These are phyloP conservation scores for Battus philenor DNA, from an alignment of 1,140 invertebrate species.

Conservation along the genomic window DNA sequence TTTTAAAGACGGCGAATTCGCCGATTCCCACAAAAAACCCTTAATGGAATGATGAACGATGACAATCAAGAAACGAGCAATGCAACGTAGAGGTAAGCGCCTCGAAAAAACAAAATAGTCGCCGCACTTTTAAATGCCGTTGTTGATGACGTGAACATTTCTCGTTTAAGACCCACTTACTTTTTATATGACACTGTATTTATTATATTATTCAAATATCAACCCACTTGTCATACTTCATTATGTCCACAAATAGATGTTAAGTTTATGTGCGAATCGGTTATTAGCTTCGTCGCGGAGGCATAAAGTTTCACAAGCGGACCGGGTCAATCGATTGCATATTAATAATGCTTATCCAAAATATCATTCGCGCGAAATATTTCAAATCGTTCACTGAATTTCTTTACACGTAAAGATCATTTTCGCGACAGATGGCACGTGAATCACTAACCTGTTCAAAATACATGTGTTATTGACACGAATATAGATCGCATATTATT, in stretches of 20 bases:
- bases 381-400: slow-evolving; percentile 50
- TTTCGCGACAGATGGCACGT: slow-evolving; percentile 66
- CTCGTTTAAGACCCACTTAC: slow-evolving; percentile 13
- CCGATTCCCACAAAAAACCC: slow-evolving; percentile 48
- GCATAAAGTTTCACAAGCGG: slow-evolving; percentile 45
- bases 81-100: slow-evolving; percentile 18
- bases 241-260: slow-evolving; percentile 23
- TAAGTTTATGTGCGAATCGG: slow-evolving; percentile 5
- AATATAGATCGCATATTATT: no score
- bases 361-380: slow-evolving; percentile 36
- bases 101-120: slow-evolving; percentile 8
- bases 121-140: slow-evolving; percentile 20
- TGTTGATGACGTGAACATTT: slow-evolving; percentile 16
- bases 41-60: slow-evolving; percentile 39
- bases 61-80: slow-evolving; percentile 29
- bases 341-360: slow-evolving; percentile 31
- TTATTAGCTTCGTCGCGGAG: slow-evolving; percentile 15
- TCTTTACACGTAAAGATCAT: slow-evolving; percentile 60
- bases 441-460: slow-evolving; percentile 64
- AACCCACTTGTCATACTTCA: slow-evolving; percentile 22
- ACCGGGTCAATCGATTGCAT: slow-evolving; percentile 35
- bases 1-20: slow-evolving; percentile 56
- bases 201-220: slow-evolving; percentile 24
- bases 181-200: slow-evolving; percentile 20
- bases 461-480: no score